These are phyloP conservation scores for Mercenaria mercenaria DNA, from an alignment of 1,140 invertebrate species.

Conservation along the genomic window DNA sequence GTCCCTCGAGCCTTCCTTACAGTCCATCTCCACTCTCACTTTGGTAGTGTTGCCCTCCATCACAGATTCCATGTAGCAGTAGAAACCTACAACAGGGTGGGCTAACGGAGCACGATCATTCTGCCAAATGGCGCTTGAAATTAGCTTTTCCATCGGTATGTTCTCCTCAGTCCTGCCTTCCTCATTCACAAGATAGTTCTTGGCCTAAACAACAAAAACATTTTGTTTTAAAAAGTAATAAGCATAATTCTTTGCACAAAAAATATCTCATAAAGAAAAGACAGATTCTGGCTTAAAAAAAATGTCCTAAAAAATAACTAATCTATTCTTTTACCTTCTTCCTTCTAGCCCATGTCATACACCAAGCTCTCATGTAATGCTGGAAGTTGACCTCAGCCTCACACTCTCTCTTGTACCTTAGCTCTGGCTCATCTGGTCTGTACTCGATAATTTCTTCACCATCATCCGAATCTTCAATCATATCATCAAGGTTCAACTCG, in stretches of 20 bases:
- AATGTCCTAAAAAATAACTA: too few relatives aligned
- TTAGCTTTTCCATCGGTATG: slow-evolving; percentile 51
- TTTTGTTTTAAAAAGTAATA: too few relatives aligned
- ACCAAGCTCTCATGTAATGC: slow-evolving; percentile 59
- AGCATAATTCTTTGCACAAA: too few relatives aligned
- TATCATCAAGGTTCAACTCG: slow-evolving; percentile 12
- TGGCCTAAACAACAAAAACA: slow-evolving; percentile 34
- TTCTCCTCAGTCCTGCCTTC: slow-evolving; percentile 52
- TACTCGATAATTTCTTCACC: slow-evolving; percentile 54
- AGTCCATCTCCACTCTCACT: slow-evolving; percentile 47
- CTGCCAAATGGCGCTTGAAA: slow-evolving; percentile 56
- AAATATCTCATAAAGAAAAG: too few relatives aligned
- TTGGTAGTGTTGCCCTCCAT: slow-evolving; percentile 37
- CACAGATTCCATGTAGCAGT: slow-evolving; percentile 51
- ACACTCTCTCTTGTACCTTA: slow-evolving; percentile 16
- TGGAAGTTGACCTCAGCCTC: slow-evolving; percentile 47
- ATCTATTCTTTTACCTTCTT: too few relatives aligned
- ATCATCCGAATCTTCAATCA: slow-evolving; percentile 51
- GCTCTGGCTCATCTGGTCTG: slow-evolving; percentile 45
- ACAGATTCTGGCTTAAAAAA: too few relatives aligned
- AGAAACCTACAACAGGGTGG: slow-evolving; percentile 53
- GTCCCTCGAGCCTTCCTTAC: slow-evolving; percentile 49
- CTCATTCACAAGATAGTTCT: slow-evolving; percentile 49
- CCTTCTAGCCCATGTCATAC: slow-evolving; percentile 65
- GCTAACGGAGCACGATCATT: slow-evolving; percentile 56